Percentiles rank a stretch among this genome's conserved stretches.
Evolutionary conservation across 1,140 invertebrate species (phyloP).

Genomic region (Zaprionus ghesquierei): DNA sequence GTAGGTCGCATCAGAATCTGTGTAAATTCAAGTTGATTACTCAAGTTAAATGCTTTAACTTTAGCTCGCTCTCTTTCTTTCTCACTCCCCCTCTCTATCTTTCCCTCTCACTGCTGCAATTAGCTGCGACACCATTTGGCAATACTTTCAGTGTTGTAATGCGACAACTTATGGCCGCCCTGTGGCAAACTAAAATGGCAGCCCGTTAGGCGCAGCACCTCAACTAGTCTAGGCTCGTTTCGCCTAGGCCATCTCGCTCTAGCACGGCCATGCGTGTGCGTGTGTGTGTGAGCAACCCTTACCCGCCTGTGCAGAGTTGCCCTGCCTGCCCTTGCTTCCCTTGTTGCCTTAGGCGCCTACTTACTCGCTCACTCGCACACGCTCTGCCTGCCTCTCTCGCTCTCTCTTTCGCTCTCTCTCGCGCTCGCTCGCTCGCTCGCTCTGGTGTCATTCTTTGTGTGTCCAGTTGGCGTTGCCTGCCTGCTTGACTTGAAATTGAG

Average conservation of each 20-base stretch:
- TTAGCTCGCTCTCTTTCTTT: not conserved
- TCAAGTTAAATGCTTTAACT: not conserved
- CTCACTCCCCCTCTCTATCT: not conserved
- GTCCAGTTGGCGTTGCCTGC: slow-evolving; percentile 29
- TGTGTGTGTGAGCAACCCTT: slow-evolving; percentile 50
- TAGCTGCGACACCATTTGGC: not conserved
- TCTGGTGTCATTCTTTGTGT: too few species aligned
- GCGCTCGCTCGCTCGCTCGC: not conserved
- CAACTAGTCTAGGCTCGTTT: slow-evolving; percentile 10
- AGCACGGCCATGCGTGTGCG: slow-evolving; percentile 6
- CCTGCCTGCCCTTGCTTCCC: not conserved
- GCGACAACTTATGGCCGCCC: slow-evolving; percentile 13
- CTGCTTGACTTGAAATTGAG: slow-evolving; percentile 47
- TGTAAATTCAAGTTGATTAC: too few species aligned
- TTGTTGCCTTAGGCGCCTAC: not conserved
- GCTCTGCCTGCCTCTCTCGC: not conserved
- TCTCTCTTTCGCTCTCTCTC: not conserved
- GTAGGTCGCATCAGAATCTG: too few species aligned
- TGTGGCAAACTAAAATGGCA: slow-evolving; percentile 22
- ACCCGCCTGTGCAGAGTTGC: slow-evolving; percentile 27
- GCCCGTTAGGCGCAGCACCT: not conserved
- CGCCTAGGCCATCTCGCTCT: not conserved
- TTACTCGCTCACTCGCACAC: slow-evolving; percentile 6
- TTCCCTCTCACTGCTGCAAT: not conserved
- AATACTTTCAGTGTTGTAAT: slow-evolving; percentile 3